Evolutionary conservation across 2,888 invertebrate species (phyloP).

Genomic region (Cecidostiba fungosa): DNA sequence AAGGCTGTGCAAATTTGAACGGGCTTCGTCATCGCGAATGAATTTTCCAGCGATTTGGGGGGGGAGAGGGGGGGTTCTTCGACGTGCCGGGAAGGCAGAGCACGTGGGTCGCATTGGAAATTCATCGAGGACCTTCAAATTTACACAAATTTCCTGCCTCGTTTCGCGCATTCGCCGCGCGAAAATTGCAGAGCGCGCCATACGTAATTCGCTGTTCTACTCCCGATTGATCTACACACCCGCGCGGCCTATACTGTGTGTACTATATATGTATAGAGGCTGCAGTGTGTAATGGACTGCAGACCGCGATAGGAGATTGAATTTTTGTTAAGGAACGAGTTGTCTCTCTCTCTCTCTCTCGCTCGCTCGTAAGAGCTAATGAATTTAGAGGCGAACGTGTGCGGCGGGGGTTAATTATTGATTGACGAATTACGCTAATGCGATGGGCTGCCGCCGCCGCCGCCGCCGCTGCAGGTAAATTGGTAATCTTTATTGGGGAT

Average conservation of each 20-base stretch:
- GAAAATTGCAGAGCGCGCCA: constrained; percentile 40
- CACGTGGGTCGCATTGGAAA: constrained; percentile 54
- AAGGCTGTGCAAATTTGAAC: constrained; percentile 39
- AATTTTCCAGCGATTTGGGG: constrained; percentile 44
- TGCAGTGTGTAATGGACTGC: not conserved
- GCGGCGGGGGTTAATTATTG: constrained; percentile 39
- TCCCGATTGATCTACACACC: not conserved
- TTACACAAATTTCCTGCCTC: constrained; percentile 63
- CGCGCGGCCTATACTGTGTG: not conserved
- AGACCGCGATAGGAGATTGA: constrained; percentile 25
- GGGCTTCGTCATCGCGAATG: constrained; percentile 28
- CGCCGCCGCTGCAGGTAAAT: not conserved
- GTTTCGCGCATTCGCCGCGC: constrained; percentile 55
- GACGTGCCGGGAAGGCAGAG: constrained; percentile 30
- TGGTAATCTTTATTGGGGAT: constrained; percentile 42
- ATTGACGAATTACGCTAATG: constrained; percentile 53
- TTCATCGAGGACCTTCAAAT: constrained; percentile 62
- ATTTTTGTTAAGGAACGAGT: constrained; percentile 17
- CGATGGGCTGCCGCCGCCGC: not conserved
- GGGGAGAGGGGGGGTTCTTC: not conserved
- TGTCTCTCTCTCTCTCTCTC: not conserved
- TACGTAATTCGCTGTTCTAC: not conserved
- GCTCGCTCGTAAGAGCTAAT: not conserved
- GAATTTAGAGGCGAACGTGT: constrained; percentile 2
- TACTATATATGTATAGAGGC: not conserved